A percentile compares a stretch with the other conserved stretches of the same genome.
phyloP scores from a whole-genome alignment of 1,140 invertebrate species.

The Neomicropteryx cornuta region DNA sequence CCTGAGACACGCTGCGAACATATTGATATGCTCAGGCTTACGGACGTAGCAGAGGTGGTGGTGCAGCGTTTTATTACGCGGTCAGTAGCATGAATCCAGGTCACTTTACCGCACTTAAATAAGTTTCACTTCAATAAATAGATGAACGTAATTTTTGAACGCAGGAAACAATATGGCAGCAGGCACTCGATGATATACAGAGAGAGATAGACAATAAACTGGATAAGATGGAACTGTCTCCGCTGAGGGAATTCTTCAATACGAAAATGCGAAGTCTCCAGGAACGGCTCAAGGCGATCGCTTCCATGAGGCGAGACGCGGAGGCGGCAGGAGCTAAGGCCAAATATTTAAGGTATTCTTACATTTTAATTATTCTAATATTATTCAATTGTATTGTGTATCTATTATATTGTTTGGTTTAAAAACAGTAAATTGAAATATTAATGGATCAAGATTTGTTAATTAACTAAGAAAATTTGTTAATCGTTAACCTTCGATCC shows the following conservation, averaged over 20 bases:
- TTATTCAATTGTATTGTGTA: neutral
- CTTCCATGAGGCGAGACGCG: constrained; percentile 41
- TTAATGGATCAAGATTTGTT: too few species aligned
- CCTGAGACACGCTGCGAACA: too few species aligned
- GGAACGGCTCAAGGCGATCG: constrained; percentile 47
- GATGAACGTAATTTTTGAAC: neutral
- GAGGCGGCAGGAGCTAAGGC: constrained; percentile 59
- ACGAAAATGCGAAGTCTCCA: constrained; percentile 48
- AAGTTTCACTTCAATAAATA: too few species aligned
- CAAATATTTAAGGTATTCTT: constrained; percentile 41
- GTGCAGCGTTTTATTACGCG: too few species aligned
- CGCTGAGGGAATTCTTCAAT: constrained; percentile 54
- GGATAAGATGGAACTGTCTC: constrained; percentile 52
- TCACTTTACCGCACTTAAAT: too few species aligned
- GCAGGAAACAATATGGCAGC: constrained; percentile 47
- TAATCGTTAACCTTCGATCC: too few species aligned
- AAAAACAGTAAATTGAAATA: too few species aligned
- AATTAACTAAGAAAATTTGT: too few species aligned
- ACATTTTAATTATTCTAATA: neutral
- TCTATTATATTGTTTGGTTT: too few species aligned
- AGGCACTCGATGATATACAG: constrained; percentile 53
- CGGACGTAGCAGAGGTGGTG: too few species aligned
- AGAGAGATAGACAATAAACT: constrained; percentile 53
- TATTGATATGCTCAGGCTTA: too few species aligned
- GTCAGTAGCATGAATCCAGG: too few species aligned